Evolutionary conservation across 2,113 vertebrate genomes (phyloP), one percentile per base, ranked within the genome.

Genomic region (Menidia beryllina): DNA sequence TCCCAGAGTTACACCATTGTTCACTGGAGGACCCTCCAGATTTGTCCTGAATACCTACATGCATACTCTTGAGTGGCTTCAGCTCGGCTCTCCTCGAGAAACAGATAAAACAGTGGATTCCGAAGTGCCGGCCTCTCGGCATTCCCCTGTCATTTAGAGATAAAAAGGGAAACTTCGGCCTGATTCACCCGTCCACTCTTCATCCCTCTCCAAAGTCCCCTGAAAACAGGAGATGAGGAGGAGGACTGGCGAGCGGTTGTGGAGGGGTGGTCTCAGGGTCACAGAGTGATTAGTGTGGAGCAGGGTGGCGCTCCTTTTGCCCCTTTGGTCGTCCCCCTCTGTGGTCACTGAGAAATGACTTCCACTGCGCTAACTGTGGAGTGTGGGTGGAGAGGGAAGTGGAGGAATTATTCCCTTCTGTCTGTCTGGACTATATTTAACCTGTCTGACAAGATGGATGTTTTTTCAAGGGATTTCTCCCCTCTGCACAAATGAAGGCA

Each of bases 1-100:
- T 94, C 93, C 89, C 78, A 69, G 73, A 87, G 90, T 89, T 87
- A 84, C 71, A 53, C 91, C 89, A 95, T 95, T 96, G 94, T 95
- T 91, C 80, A 80, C 79, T 93, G 82, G 86, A 93, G 94, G 87
- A 90, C 88, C 89, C 93, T 95, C 88, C 91, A 93, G 80, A 80
- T 84, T 84, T 55, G 60, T 82, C 84, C 74, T 89, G 83, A 92
- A 89, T 92, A 75, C 83, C 67, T 83, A 79, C 79, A 72, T 83
- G 77, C 69, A 66, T 89, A 77, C 20, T 64, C 73, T 81, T 83
- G 71, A 92, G 90, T 82, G 86, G 88, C 81, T 81, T 89, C 81
- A 71, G 82, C 67, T 75, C 61, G 65, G 70, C 75, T 88, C 72
- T 83, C 69, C 79, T 74, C 34, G 34, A 75, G 71, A 83, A 58